Evolutionary conservation across 2,113 vertebrate genomes (phyloP), one percentile per base, ranked within the genome.

Genomic region (Hippocampus guttulatus): DNA sequence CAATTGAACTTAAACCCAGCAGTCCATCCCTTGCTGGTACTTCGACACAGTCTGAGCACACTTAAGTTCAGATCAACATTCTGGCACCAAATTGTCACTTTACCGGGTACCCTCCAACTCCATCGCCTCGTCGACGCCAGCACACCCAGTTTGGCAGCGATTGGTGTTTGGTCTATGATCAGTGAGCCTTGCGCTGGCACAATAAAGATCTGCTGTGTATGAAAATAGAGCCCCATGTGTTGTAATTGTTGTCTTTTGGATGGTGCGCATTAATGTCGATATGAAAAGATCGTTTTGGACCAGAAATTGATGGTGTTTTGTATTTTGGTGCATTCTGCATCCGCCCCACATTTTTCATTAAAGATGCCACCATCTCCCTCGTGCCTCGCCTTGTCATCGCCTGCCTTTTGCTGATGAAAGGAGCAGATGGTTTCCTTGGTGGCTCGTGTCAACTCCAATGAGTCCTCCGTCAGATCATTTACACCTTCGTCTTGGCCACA

Each of bases 391-490:
- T 81, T 74, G 67, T 81, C 79, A 70, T 85, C 69, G 72, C 74
- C 74, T 73, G 71, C 74, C 72, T 57, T 82, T 82, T 76, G 78
- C 84, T 86, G 88, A 90, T 91, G 90, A 92, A 89, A 87, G 86
- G 88, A 92, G 84, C 92, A 93, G 92, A 93, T 93, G 91, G 91
- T 89, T 85, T 82, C 80, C 83, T 84, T 80, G 71, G 84, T 79
- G 87, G 85, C 82, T 91, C 80, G 80, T 91, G 90, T 90, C 88
- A 88, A 85, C 86, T 88, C 86, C 85, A 80, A 86, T 64, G 87
- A 90, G 86, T 89, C 88, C 80, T 82, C 90, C 88, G 88, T 91
- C 90, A 92, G 88, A 90, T 91, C 87, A 88, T 92, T 93, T 90
- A 91, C 91, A 91, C 91, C 88, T 92, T 85, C 76, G 76, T 79